Conservation (phyloP, 2,797 vertebrate species). For the Microctenopoma lineatum region DNA sequence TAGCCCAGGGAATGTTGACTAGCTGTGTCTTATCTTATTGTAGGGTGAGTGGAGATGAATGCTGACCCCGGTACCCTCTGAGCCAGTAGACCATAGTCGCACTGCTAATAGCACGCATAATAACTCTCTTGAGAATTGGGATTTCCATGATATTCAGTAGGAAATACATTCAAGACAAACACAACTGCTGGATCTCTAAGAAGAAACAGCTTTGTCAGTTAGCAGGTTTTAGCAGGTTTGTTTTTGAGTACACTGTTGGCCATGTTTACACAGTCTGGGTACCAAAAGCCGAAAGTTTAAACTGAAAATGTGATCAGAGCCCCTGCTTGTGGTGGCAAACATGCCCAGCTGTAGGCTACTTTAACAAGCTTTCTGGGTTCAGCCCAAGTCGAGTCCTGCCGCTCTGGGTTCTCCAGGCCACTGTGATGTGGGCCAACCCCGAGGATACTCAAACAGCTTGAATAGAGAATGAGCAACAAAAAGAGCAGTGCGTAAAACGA, state of each 20-base stretch:
- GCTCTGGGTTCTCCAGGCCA: conserved; percentile 44
- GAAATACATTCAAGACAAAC: conserved; percentile 12
- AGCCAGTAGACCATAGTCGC: conserved; percentile 33
- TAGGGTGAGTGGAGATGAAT: conserved; percentile 54
- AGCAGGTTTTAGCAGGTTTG: conserved; percentile 1
- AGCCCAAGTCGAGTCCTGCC: conserved; percentile 32
- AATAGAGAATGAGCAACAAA: conserved; percentile 12
- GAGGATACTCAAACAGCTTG: conserved; percentile 20
- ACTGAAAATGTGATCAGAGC: background rate
- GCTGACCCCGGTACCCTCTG: conserved; percentile 31
- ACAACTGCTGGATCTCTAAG: background rate
- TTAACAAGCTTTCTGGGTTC: conserved; percentile 21
- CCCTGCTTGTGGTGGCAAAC: conserved; percentile 15
- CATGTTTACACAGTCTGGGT: conserved; percentile 14
- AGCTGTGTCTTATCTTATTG: conserved; percentile 43
- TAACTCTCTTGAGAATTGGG: conserved; percentile 33
- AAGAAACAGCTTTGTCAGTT: background rate
- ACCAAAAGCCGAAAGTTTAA: background rate
- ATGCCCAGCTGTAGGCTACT: conserved; percentile 5
- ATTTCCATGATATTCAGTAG: conserved; percentile 29
- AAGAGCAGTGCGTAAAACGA: conserved; percentile 27
- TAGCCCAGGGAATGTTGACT: conserved; percentile 37
- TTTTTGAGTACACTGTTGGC: conserved; percentile 3
- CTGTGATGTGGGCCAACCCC: conserved; percentile 42
- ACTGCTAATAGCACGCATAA: conserved; percentile 20